These are phyloP conservation scores for Pseudachorutes palmiensis DNA, from an alignment of 1,140 invertebrate genomes.

Conservation along the genomic window DNA sequence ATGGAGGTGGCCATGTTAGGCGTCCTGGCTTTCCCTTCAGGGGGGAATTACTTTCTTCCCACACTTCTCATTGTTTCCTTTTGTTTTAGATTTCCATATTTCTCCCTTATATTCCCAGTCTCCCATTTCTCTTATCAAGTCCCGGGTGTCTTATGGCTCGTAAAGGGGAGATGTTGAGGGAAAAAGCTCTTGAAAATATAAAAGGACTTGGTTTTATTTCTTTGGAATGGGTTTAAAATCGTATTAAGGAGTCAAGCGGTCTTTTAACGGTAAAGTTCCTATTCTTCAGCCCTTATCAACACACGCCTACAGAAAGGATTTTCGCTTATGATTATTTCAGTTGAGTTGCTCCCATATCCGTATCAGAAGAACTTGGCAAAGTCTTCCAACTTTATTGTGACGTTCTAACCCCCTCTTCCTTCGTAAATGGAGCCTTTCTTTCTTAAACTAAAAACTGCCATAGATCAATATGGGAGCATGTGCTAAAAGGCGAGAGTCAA, in stretches of 20 bases:
- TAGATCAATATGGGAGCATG: constrained; percentile 14
- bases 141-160: background rate
- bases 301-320: background rate
- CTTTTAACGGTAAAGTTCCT: background rate
- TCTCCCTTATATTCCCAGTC: background rate
- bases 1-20: background rate
- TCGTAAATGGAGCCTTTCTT: too few relatives aligned
- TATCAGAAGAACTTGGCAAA: too few relatives aligned
- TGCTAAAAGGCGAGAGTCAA: constrained; percentile 2
- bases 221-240: background rate
- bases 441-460: too few relatives aligned
- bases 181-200: background rate
- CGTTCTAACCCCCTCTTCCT: too few relatives aligned
- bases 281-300: background rate
- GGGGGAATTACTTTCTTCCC: background rate
- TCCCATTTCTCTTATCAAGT: constrained; percentile 1
- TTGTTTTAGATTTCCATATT: constrained; percentile 4
- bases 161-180: background rate
- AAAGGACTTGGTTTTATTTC: background rate
- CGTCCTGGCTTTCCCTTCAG: background rate
- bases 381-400: too few relatives aligned
- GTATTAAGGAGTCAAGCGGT: background rate
- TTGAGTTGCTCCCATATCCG: too few relatives aligned
- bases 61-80: constrained; percentile 8
- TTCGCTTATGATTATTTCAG: background rate